Evolutionary conservation across 2,113 vertebrate species (phyloP), one percentile per base, ranked within the genome.

Genomic region (Trematomus loennbergii): DNA sequence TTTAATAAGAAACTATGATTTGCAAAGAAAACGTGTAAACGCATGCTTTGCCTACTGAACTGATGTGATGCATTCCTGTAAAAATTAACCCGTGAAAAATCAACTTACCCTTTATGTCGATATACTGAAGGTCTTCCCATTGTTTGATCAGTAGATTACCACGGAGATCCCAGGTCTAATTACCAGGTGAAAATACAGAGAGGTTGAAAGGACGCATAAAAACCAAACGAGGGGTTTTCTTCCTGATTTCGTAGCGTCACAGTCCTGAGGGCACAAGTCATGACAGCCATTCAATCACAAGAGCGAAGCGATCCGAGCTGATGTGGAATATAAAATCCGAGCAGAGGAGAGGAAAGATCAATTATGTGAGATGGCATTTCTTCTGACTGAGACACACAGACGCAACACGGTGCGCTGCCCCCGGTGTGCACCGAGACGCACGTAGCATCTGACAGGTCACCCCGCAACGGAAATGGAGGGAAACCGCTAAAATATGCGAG

Each of bases 71-170:
- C 50, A 66, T 84, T 64, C 66, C 60, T 69, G 53, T 25, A 1
- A 59, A 29, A 68, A 77, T 29, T 4, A 61, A 68, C 20, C 2
- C 20, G 3, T 40, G 2, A 22, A 46, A 59, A 72, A 43, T 12
- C 5, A 55, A 78, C 91, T 92, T 87, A 94, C 93, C 90, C 55
- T 82, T 77, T 65, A 61, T 48, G 80, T 75, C n/a, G 62, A 75
- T 8, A 2, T 3, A 29, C 43, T 67, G 65, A 72, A 49, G 72
- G 53, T 85, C 36, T 82, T 53, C 57, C 55, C 89, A 90, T 91
- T 60, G 77, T 80, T 86, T 48, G 9, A 62, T 58, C 64, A 43
- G 65, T 12, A n/a, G 59, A 73, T 88, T 67, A 73, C 77, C 67
- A 73, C 25, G 20, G 61, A 22, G 45, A 58, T 67, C 10, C 20